Conservation (phyloP, 2,113 vertebrate species). For the Hippocampus mohnikei region DNA sequence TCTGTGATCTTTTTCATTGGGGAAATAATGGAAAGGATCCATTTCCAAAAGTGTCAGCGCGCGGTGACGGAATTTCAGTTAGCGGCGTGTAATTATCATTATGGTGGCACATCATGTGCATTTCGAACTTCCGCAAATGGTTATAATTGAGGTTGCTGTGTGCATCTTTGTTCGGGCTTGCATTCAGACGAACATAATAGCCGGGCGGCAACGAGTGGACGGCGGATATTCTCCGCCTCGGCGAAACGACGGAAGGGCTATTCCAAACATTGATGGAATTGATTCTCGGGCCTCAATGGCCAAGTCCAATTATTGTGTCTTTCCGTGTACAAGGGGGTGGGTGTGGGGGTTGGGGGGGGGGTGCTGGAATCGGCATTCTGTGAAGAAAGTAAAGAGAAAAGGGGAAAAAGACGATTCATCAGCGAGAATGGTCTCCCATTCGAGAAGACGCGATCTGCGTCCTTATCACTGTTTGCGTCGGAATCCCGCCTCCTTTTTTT, state of each 20-base stretch:
- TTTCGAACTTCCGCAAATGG: background rate
- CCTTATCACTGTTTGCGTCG: conserved; percentile 32
- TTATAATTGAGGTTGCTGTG: background rate
- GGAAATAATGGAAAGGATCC: background rate
- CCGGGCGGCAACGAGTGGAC: conserved; percentile 5
- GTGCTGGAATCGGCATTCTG: conserved; percentile 2
- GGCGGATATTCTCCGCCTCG: conserved; percentile 24
- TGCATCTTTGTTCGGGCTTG: background rate
- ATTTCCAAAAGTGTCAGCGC: background rate
- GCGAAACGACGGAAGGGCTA: conserved; percentile 16
- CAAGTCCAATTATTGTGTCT: conserved; percentile 39
- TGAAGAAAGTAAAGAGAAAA: background rate
- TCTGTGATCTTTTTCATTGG: too few species aligned
- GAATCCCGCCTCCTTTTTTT: conserved; percentile 31
- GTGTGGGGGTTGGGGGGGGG: background rate
- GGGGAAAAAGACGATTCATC: conserved; percentile 29
- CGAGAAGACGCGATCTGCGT: conserved; percentile 18
- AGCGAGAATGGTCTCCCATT: conserved; percentile 11
- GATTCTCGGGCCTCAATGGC: conserved; percentile 37
- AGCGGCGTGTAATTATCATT: background rate
- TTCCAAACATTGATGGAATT: conserved; percentile 47
- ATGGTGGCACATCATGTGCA: background rate
- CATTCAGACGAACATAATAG: background rate
- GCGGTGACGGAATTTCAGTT: background rate
- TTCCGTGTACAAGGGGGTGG: background rate